Evolutionary conservation across 2,888 invertebrate species (phyloP), one percentile per base, ranked within the genome.

Genomic region (Diarsia mendica): DNA sequence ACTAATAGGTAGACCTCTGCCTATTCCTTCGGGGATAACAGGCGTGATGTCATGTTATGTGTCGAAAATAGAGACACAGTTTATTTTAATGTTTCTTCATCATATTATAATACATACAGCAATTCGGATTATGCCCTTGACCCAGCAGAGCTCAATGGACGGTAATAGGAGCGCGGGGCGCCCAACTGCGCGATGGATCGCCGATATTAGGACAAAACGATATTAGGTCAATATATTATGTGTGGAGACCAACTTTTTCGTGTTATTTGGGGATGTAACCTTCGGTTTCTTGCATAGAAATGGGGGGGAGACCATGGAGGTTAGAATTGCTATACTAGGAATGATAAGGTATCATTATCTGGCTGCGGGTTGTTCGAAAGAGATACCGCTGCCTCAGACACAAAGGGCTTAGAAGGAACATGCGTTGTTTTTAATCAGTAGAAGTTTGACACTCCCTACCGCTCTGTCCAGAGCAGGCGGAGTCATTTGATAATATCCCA

Each of bases 191-290:
- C 61, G 70, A 70, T 66, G 28, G 66, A 77, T 77, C 15, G 71
- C 28, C 28, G 77, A 77, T 77, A 77, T 76, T 65, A 48, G 60
- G 77, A 53, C 49, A 51, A 66, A 69, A 69, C 65, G 69, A 69
- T 77, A 77, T 77, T 66, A 77, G 46, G 61, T 77, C 61, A 53
- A 66, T 77, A 77, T 77, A 61, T 77, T 66, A 66, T 66, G 58
- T 77, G 61, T 10, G 60, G 11, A 76, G 20, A 53, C 9, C 60
- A 23, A 66, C 18, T 65, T 46, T 46, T 46, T 48, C 10, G 46
- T 23, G 6, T n/a, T 61, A n/a, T 11, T 61, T 39, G 10, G 2
- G 5, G 2, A 39, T 23, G 23, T 55, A 6, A 15, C 55, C 55
- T 23, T 55, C 55, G 13, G 2, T 58, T 28, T 28, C 58, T 58